A percentile compares a stretch with the other conserved stretches of the same genome.
Conservation (phyloP, 2,888 invertebrate genomes). For the Drosophila eohydei region DNA sequence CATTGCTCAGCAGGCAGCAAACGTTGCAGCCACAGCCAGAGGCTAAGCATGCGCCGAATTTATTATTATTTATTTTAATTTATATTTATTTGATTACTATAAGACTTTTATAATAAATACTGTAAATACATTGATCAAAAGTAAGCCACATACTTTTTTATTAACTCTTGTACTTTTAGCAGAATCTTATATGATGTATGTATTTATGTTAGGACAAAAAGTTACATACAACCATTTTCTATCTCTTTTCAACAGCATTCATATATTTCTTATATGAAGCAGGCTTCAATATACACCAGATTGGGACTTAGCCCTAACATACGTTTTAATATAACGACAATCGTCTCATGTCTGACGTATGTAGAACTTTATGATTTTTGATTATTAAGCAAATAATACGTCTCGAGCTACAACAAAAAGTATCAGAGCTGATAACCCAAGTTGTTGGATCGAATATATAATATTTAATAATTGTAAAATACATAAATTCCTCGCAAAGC, state of each 20-base stretch:
- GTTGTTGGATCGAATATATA: background rate
- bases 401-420: too few species aligned
- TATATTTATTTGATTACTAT: conserved; percentile 20
- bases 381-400: too few species aligned
- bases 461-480: background rate
- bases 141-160: background rate
- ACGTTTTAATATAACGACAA: too few species aligned
- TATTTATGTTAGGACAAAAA: too few species aligned
- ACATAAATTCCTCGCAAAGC: too few species aligned
- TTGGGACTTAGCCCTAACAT: too few species aligned
- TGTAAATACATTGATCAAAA: background rate
- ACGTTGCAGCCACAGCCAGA: conserved; percentile 70
- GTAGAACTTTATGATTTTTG: too few species aligned
- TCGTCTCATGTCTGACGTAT: background rate
- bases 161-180: background rate
- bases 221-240: too few species aligned
- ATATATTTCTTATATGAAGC: too few species aligned
- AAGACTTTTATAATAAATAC: background rate
- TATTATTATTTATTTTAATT: background rate
- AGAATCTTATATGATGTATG: background rate
- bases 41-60: conserved; percentile 22
- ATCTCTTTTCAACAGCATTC: too few species aligned
- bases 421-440: background rate
- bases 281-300: too few species aligned
- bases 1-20: conserved; percentile 74